A percentile compares a stretch with the other conserved stretches of the same genome.
Conservation (phyloP, 2,113 vertebrate genomes). For the Ptychochromis oligacanthus region DNA sequence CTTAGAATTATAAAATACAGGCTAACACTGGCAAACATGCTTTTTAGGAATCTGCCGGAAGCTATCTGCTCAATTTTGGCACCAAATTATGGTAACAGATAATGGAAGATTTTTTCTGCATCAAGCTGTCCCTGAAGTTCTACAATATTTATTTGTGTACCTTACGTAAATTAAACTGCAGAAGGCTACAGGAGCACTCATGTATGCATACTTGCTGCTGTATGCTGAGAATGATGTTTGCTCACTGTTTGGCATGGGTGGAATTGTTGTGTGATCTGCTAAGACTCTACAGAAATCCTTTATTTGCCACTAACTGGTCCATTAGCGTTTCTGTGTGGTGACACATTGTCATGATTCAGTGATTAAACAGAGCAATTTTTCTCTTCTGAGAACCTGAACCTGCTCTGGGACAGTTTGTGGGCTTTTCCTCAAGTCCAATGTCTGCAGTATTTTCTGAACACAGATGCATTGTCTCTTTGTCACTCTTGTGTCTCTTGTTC, state of each 20-base stretch:
- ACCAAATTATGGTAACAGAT: too few species aligned
- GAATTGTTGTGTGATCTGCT: background rate
- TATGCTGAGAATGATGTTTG: background rate
- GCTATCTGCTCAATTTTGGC: too few species aligned
- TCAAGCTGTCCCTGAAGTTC: too few species aligned
- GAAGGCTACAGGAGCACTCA: background rate
- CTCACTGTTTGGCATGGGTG: background rate
- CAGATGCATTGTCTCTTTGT: conserved; percentile 10
- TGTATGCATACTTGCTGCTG: background rate
- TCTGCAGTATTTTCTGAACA: conserved; percentile 4
- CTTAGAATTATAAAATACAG: background rate
- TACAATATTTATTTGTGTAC: too few species aligned
- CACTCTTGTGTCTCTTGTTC: conserved; percentile 25
- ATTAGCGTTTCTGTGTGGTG: background rate
- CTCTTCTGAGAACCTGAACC: background rate
- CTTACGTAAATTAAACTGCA: background rate
- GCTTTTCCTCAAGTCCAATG: conserved; percentile 41
- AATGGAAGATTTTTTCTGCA: too few species aligned
- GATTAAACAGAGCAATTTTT: background rate
- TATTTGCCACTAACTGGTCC: background rate
- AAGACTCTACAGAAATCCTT: background rate
- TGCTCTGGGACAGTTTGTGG: background rate
- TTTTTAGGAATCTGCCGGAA: too few species aligned
- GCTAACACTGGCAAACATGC: too few species aligned
- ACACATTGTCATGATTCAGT: background rate